Evolutionary conservation across 2,113 vertebrate genomes (phyloP), one percentile per base, ranked within the genome.

Genomic region (Sinocyclocheilus rhinocerous): DNA sequence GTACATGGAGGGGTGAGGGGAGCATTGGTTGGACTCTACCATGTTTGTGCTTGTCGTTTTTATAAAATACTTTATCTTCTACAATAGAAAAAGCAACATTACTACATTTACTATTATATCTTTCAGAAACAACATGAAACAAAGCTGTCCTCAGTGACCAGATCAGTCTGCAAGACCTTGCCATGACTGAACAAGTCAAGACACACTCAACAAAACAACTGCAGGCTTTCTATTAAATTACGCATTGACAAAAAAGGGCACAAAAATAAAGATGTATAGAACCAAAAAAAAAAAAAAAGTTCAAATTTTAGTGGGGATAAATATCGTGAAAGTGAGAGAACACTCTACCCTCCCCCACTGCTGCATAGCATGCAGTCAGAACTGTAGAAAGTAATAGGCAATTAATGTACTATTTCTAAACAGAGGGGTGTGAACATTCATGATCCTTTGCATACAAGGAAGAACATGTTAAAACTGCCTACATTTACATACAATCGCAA

Each of bases 391-490:
- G 11, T 12, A 79, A 59, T 39, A 59, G 20, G 10, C 76, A 79
- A 20, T 20, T 11, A 59, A 59, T 79, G 52, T 79, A 79, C 76
- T 4, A 79, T 22, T 79, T n/a, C 75, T 77, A 33, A 29, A 29
- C 29, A 20, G 24, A 77, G 48, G 48, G 48, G 48, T 55, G 75
- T 55, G 24, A 10, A 77, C 10, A 77, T 33, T 16, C 13, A 26
- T 24, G 3, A 7, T 50, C 22, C 10, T 52, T 52, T 29, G 7
- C 13, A 29, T 77, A 77, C 18, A 72, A 72, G 18, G 36, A 52
- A 55, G 5, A 33, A 16, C 5, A 16, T 22, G 4, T 65, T 36
- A 72, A 11, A 77, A 20, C 48, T 11, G 16, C 26, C 10, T 78
- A 59, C 36, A 78, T 36, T 6, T 13, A 78, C 1, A 76, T 20